A percentile compares a stretch with the other conserved stretches of the same genome.
phyloP scores from a whole-genome alignment of 2,888 invertebrate genomes.

The Lissonota sp. region DNA sequence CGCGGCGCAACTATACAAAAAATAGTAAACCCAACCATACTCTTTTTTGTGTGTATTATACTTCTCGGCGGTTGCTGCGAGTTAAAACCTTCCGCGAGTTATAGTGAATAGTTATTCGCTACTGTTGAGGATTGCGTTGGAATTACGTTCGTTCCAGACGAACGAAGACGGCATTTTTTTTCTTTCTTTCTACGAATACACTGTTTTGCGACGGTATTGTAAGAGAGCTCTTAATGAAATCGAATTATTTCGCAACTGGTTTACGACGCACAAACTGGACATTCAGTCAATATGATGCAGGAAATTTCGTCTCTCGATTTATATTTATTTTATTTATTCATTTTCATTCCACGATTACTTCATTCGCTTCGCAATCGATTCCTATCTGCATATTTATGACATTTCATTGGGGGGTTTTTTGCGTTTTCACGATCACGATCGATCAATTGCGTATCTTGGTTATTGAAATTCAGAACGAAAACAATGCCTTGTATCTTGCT shows the following conservation, averaged over 20 bases:
- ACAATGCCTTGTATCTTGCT: no score
- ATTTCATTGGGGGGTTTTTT: background rate
- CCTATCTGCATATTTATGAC: background rate
- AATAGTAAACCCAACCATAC: no score
- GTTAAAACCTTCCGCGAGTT: no score
- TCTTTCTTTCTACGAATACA: constrained; percentile 21
- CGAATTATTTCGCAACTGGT: constrained; percentile 60
- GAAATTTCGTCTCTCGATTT: constrained; percentile 21
- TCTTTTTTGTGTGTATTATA: no score
- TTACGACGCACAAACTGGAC: constrained; percentile 37
- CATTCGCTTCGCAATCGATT: background rate
- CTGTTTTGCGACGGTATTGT: constrained; percentile 24
- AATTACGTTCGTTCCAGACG: constrained; percentile 53
- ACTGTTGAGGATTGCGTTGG: background rate
- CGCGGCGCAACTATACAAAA: no score
- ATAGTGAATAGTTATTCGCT: constrained; percentile 3
- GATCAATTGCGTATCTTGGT: no score
- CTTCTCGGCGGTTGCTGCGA: background rate
- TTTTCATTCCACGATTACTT: background rate
- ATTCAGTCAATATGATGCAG: constrained; percentile 10
- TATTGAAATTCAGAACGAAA: no score
- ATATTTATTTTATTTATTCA: constrained; percentile 13
- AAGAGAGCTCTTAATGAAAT: constrained; percentile 50
- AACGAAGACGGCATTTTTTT: constrained; percentile 32
- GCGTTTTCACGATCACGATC: background rate